Conservation (phyloP, 2,113 vertebrate species). For the Lutjanus erythropterus region DNA sequence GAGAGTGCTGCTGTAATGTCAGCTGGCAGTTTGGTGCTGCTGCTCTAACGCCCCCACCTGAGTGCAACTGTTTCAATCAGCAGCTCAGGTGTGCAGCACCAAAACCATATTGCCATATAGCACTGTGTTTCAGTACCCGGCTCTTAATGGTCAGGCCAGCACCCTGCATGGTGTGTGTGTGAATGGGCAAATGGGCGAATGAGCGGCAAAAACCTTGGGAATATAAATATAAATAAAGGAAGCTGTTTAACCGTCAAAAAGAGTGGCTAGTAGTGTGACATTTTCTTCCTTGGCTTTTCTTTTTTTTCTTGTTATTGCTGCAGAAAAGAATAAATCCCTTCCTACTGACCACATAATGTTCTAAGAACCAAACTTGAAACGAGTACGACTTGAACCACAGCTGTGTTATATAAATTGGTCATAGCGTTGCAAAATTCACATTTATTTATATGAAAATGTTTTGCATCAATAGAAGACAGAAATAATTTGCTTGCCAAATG, state of each 20-base stretch:
- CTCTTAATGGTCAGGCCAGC: no score
- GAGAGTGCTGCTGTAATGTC: no score
- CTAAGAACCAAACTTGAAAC: neutral
- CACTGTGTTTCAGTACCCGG: no score
- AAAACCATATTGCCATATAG: no score
- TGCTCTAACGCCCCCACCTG: no score
- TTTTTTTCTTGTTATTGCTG: slow-evolving; percentile 3
- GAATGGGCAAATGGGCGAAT: no score
- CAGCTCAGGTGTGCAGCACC: no score
- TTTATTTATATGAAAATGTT: slow-evolving; percentile 52
- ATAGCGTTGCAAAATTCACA: slow-evolving; percentile 10
- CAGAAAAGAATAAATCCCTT: slow-evolving; percentile 22
- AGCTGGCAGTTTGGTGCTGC: no score
- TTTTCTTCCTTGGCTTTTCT: neutral
- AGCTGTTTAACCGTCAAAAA: neutral
- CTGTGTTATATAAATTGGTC: slow-evolving; percentile 46
- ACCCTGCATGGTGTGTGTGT: no score
- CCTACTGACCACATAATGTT: slow-evolving; percentile 9
- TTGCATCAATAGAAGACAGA: slow-evolving; percentile 23
- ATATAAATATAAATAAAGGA: no score
- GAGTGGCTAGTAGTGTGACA: neutral
- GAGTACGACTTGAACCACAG: slow-evolving; percentile 25
- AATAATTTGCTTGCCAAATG: slow-evolving; percentile 17
- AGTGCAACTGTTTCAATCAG: no score
- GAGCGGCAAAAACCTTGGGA: no score